phyloP scores from a whole-genome alignment of 2,888 invertebrate species.

The Nephrocerus scutellatus region DNA sequence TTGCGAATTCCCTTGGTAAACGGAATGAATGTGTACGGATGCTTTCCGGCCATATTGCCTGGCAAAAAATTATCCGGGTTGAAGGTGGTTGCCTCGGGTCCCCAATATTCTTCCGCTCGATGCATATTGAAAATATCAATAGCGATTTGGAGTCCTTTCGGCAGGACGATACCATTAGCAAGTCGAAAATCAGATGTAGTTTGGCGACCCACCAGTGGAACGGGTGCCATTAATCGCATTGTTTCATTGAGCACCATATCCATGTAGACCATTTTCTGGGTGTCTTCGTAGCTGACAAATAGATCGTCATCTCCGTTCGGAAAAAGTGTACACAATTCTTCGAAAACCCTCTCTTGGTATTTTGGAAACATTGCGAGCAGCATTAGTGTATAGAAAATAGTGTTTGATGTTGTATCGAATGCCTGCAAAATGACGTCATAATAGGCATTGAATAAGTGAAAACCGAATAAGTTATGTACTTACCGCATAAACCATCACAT shows the following conservation, averaged over 20 bases:
- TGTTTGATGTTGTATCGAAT: slow-evolving; percentile 43
- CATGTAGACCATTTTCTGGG: slow-evolving; percentile 37
- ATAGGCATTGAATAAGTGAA: too few species aligned
- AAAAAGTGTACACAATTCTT: slow-evolving; percentile 34
- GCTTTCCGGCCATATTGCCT: slow-evolving; percentile 34
- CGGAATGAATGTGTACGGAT: slow-evolving; percentile 42
- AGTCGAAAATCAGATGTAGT: slow-evolving; percentile 30
- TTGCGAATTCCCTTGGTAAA: slow-evolving; percentile 43
- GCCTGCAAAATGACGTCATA: slow-evolving; percentile 32
- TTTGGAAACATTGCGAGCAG: slow-evolving; percentile 38
- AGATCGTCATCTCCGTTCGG: slow-evolving; percentile 28
- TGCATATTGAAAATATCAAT: slow-evolving; percentile 42
- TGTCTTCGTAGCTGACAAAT: slow-evolving; percentile 33
- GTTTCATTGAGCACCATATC: slow-evolving; percentile 42
- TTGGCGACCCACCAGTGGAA: slow-evolving; percentile 37
- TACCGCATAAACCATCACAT: slow-evolving; percentile 39
- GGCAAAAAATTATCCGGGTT: slow-evolving; percentile 45
- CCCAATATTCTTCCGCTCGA: slow-evolving; percentile 40
- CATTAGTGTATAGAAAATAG: slow-evolving; percentile 32
- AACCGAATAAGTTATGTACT: too few species aligned
- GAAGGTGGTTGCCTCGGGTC: slow-evolving; percentile 37
- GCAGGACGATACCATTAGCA: slow-evolving; percentile 35
- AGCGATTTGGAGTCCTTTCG: slow-evolving; percentile 38
- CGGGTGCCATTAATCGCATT: slow-evolving; percentile 40
- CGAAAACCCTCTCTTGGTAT: slow-evolving; percentile 37